phyloP scores from a whole-genome alignment of 1,140 invertebrate genomes.

The Linepithema humile region DNA sequence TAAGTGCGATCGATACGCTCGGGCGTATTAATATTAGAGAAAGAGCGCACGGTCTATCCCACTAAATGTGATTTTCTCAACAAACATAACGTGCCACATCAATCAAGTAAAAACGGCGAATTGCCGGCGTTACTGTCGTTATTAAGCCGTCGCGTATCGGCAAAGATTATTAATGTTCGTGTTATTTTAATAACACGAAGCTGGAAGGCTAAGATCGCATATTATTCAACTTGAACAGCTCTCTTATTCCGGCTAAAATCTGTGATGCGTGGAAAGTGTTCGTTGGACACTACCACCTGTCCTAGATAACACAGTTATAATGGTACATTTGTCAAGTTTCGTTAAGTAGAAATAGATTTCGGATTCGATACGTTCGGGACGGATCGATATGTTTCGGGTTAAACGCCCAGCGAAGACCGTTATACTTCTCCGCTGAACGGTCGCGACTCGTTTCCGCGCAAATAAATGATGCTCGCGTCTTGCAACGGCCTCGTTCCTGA shows the following conservation, averaged over 20 bases:
- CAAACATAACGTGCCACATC: not conserved
- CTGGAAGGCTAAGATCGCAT: not conserved
- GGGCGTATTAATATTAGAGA: not conserved
- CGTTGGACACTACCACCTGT: not conserved
- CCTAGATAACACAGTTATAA: not conserved
- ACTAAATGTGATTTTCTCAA: not conserved
- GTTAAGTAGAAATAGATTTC: not conserved
- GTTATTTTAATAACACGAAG: not conserved
- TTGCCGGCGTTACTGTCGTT: not conserved
- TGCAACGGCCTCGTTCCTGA: slow-evolving; percentile 12
- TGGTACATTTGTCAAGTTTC: not conserved
- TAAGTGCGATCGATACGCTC: slow-evolving; percentile 22
- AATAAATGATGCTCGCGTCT: slow-evolving; percentile 32
- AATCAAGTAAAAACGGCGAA: not conserved
- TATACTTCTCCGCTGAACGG: not conserved
- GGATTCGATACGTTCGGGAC: not conserved
- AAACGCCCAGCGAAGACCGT: not conserved
- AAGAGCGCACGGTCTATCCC: not conserved
- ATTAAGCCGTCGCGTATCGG: not conserved
- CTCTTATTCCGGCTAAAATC: not conserved
- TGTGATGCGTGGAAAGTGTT: not conserved
- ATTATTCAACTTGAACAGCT: not conserved
- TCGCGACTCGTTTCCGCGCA: not conserved
- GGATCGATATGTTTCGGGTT: not conserved
- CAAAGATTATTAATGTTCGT: no score